phyloP scores from a whole-genome alignment of 1,140 invertebrate species.

The Nephila pilipes region DNA sequence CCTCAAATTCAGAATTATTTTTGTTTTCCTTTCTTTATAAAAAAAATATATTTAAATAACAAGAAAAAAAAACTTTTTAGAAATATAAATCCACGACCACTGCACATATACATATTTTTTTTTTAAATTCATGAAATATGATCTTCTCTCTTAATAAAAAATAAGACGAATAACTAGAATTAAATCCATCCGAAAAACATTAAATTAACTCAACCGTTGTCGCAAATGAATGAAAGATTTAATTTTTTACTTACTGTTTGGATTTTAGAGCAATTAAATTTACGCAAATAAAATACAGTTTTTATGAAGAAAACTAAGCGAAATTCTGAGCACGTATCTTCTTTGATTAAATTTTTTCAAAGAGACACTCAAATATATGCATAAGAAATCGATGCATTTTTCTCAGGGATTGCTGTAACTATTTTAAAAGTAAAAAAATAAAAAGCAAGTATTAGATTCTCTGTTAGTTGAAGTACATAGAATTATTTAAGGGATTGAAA shows the following conservation, averaged over 20 bases:
- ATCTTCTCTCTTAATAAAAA: background rate
- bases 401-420: background rate
- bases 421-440: too few relatives aligned
- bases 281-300: background rate
- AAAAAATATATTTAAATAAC: background rate
- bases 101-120: background rate
- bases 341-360: background rate
- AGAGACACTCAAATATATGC: background rate
- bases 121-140: background rate
- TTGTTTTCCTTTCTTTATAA: background rate
- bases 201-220: constrained; percentile 20
- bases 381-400: background rate
- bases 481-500: too few relatives aligned
- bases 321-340: background rate
- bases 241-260: background rate
- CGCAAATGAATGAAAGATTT: background rate
- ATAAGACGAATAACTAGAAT: background rate
- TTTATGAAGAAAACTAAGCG: background rate
- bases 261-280: constrained; percentile 43
- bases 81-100: background rate
- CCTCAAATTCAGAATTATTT: background rate
- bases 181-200: constrained; percentile 37
- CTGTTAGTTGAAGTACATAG: too few relatives aligned
- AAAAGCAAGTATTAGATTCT: too few relatives aligned
- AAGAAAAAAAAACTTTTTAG: background rate